phyloP scores from a whole-genome alignment of 2,888 invertebrate species.

The Noctua janthina region DNA sequence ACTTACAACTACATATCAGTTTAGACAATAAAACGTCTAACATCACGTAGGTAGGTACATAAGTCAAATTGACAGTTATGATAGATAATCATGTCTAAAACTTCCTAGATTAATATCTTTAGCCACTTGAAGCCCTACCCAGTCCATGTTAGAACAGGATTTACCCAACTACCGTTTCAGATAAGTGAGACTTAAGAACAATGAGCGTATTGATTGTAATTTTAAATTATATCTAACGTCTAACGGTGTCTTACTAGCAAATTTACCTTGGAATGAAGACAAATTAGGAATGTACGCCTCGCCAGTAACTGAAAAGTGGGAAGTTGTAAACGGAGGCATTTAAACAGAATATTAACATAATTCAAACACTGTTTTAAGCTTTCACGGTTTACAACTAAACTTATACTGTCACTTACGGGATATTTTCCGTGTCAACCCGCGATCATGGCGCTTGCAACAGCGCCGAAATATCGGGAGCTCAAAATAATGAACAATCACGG shows the following conservation, averaged over 20 bases:
- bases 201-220: background rate
- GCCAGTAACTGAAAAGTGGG: background rate
- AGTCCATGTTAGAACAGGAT: background rate
- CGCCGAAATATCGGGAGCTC: no score
- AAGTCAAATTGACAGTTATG: constrained; percentile 22
- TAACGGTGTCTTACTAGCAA: background rate
- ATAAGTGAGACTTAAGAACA: background rate
- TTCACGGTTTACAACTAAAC: no score
- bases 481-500: no score
- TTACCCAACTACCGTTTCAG: constrained; percentile 12
- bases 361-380: no score
- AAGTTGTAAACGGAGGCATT: background rate
- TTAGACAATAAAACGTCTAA: constrained; percentile 24
- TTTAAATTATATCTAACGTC: background rate
- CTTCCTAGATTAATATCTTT: constrained; percentile 33
- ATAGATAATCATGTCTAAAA: constrained; percentile 34
- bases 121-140: constrained; percentile 13
- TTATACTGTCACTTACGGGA: no score
- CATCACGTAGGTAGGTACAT: background rate
- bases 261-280: background rate
- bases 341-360: background rate
- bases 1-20: background rate
- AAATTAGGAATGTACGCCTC: background rate
- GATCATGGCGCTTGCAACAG: no score
- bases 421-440: no score